Evolutionary conservation across 2,113 vertebrate species (phyloP).

Genomic region (Podilymbus podiceps): DNA sequence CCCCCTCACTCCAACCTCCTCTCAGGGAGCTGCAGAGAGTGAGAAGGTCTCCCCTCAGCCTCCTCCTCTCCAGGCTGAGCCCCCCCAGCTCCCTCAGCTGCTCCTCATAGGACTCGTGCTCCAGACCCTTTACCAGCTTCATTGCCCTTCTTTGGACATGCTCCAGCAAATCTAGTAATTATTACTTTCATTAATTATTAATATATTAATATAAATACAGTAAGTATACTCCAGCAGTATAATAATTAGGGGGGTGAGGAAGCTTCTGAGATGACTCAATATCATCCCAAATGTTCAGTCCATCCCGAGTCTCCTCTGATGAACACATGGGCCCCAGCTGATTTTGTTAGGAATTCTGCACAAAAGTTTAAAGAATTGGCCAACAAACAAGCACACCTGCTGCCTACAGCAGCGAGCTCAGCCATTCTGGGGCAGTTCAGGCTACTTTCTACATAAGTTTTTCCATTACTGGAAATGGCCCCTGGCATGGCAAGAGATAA

Average conservation of each 20-base stretch:
- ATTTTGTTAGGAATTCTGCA: background rate
- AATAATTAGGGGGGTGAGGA: background rate
- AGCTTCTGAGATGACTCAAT: background rate
- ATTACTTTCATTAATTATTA: no score
- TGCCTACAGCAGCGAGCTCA: background rate
- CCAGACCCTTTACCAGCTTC: no score
- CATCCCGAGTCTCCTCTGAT: background rate
- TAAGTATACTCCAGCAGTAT: no score
- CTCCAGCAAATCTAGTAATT: no score
- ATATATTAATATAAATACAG: no score
- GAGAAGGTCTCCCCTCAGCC: no score
- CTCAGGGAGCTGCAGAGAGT: no score
- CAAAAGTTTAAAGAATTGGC: background rate
- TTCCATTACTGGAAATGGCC: background rate
- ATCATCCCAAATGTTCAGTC: background rate
- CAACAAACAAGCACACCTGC: slow-evolving; percentile 25
- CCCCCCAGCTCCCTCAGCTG: no score
- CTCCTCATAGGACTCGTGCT: no score
- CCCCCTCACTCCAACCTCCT: no score
- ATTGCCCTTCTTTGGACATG: no score
- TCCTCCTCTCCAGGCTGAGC: no score
- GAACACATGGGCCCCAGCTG: background rate
- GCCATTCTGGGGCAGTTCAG: background rate
- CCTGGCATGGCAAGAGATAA: background rate
- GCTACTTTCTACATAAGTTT: background rate